These are phyloP conservation scores for Arrhopalites spinosus DNA, from an alignment of 2,888 invertebrate genomes.

Conservation along the genomic window DNA sequence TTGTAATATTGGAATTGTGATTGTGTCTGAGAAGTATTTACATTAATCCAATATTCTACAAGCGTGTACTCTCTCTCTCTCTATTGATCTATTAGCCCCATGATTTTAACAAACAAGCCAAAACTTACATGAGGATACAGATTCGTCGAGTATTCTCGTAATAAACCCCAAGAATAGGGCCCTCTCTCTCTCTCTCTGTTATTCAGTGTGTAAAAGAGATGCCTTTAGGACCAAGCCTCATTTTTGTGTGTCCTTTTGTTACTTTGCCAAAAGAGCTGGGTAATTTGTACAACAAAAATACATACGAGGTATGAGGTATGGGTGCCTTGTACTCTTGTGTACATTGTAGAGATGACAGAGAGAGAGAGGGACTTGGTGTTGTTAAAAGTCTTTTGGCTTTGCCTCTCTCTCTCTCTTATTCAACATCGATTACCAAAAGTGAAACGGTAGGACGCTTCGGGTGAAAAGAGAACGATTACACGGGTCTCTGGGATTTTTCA, in stretches of 20 bases:
- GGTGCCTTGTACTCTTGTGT: neutral
- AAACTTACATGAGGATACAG: neutral
- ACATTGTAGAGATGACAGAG: conserved; percentile 7
- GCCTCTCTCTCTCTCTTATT: conserved; percentile 1
- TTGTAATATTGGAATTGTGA: conserved; percentile 3
- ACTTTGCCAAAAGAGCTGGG: neutral
- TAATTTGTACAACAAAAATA: neutral
- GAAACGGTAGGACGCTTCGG: conserved; percentile 34
- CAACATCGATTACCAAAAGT: conserved; percentile 25
- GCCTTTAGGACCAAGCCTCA: neutral
- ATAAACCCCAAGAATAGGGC: too few relatives aligned
- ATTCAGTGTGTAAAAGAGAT: too few relatives aligned
- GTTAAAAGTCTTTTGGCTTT: neutral
- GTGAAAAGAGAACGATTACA: conserved; percentile 41
- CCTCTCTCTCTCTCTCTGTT: too few relatives aligned
- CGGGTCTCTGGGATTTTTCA: conserved; percentile 35
- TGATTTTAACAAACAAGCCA: conserved; percentile 15
- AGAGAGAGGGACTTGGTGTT: neutral
- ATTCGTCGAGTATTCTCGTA: neutral
- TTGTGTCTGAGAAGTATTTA: conserved; percentile 2
- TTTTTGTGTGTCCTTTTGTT: conserved; percentile 13
- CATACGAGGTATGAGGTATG: neutral
- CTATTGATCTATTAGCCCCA: conserved; percentile 5
- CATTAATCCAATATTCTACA: conserved; percentile 20
- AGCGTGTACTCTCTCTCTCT: conserved; percentile 9